Evolutionary conservation across 1,140 invertebrate species (phyloP), one percentile per base, ranked within the genome.

Genomic region (Pemphigus obesinymphae): DNA sequence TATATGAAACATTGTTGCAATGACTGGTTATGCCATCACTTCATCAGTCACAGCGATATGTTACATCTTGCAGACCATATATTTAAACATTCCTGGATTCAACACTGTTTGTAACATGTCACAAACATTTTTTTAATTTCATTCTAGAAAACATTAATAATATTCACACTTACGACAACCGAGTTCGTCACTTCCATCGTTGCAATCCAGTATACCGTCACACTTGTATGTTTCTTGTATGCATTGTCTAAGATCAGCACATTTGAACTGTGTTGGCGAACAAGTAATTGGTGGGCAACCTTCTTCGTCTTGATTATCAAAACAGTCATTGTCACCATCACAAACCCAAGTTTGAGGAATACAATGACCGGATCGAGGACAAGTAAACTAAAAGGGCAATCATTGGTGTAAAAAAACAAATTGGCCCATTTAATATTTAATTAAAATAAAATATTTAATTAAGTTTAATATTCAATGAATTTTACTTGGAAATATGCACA

Each of bases 261-360:
- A 99, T 84, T 96, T 95, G 86, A 98, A 99, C 85, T 98, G 96
- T 70, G 91, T 92, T n/a, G 94, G 91, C 29, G 96, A 91, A 87
- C 97, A 99, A 1, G 94, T 95, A 0, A 98, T 93, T 0, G 97
- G 96, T 6, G 97, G 97, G 88, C 97, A 99, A 84, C 96, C 94
- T 85, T 95, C 91, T 88, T 99, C 98, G 87, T 99, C 98, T 85
- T 96, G 95, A 86, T 97, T 96, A 87, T 99, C 97, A 86, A 97
- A 97, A 87, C 97, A 99, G 87, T 99, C 97, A 86, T 98, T 96
- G 85, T 97, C 96, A 3, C 92, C 92, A 83, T 93, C 92, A 84
- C 96, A 98, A 1, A 96, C 92, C 92, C 95, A 97, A 40, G 94
- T 95, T 85, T 96, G 92, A 0, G 97, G 97, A 80, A 99, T 98